These are phyloP conservation scores for Nestor notabilis DNA, from an alignment of 2,113 vertebrate genomes.

Conservation along the genomic window DNA sequence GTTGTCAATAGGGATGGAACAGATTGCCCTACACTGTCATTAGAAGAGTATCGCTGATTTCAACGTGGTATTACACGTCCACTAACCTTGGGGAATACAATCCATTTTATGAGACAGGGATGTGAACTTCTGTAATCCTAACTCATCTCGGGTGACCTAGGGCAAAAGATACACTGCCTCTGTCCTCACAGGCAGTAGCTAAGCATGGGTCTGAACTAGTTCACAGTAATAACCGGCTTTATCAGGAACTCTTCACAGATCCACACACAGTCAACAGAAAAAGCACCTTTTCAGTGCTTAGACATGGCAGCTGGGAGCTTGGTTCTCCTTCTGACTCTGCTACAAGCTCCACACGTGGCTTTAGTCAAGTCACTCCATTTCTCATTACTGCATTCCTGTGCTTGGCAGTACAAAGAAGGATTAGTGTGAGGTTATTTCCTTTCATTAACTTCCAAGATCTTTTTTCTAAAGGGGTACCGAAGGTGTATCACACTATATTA, in stretches of 20 bases:
- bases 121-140: background rate
- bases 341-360: background rate
- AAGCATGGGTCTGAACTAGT: fast-evolving
- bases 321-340: background rate
- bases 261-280: background rate
- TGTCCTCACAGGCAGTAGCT: background rate
- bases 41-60: background rate
- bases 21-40: background rate
- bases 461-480: background rate
- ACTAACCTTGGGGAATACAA: background rate
- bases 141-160: background rate
- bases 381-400: background rate
- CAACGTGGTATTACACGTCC: background rate
- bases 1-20: background rate
- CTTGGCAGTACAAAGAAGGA: background rate
- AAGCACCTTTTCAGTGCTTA: background rate
- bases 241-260: background rate
- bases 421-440: background rate
- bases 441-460: background rate
- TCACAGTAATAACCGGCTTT: background rate
- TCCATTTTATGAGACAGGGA: background rate
- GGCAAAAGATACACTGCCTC: background rate
- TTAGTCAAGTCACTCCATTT: background rate
- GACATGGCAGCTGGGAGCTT: background rate
- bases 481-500: background rate